Evolutionary conservation across 2,113 vertebrate genomes (phyloP), one percentile per base, ranked within the genome.

Genomic region (Noturus placidus): DNA sequence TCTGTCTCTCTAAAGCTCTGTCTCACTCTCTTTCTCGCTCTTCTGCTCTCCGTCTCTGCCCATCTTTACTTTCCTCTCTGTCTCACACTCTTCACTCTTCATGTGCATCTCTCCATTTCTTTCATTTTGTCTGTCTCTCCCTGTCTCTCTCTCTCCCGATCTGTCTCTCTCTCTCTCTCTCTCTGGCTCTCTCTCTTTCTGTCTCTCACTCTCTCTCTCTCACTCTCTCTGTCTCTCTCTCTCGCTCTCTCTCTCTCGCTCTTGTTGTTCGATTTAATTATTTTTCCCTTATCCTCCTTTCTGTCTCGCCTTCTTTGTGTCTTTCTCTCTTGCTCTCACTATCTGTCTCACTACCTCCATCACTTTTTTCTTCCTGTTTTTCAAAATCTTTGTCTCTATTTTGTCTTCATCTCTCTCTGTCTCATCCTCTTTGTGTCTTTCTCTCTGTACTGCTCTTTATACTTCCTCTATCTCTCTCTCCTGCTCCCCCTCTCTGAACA

Each of bases 151-250:
- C 2, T 63, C 22, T 61, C 22, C 25, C 20, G 5, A 46, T 50
- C 22, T 63, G 3, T 63, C 61, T 63, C 9, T 63, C 61, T 0
- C 59, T 27, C 9, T 6, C 10, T 27, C 7, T 63, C 57, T 9
- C 6, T 20, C 1, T 57, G 5, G 3, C 22, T 77, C 42, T 69
- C 10, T 69, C 1, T 19, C 7, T 35, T n/a, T n/a, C n/a, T n/a
- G n/a, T n/a, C n/a, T n/a, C 2, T 35, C 30, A 0, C 9, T 17
- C 5, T 30, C 0, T 35, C 33, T 20, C 1, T 20, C 33, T 35
- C 6, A 35, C 17, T n/a, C 27, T 25, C 7, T 61, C 22, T 61
- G 3, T 19, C 0, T 35, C 9, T 38, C 8, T 42, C 33, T 74
- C 2, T 19, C 5, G 7, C 8, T 14, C 13, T 30, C 30, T 7